Percentiles rank a stretch among this genome's conserved stretches.
These are phyloP conservation scores for Callipepla californica DNA, from an alignment of 2,113 vertebrate species.

Conservation along the genomic window DNA sequence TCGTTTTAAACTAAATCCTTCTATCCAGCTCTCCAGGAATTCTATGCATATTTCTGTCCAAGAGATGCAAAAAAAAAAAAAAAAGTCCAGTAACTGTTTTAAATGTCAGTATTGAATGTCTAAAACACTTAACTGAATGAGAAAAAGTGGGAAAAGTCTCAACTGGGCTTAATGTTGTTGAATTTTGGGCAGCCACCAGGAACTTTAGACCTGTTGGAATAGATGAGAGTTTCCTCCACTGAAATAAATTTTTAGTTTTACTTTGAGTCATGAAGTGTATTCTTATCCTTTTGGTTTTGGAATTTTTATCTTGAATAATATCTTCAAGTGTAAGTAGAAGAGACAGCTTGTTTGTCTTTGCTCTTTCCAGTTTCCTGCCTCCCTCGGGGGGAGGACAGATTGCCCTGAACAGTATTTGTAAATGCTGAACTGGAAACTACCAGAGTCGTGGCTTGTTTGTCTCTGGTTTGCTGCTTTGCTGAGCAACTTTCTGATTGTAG, in stretches of 20 bases:
- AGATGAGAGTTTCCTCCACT: neutral
- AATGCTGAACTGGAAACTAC: neutral
- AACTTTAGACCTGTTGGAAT: neutral
- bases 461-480: neutral
- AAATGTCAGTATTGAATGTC: neutral
- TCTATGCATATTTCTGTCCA: neutral
- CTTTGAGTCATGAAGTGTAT: neutral
- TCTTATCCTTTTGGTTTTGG: neutral
- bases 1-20: neutral
- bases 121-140: conserved; percentile 16
- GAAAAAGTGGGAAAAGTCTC: neutral
- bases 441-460: fast-evolving
- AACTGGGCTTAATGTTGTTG: neutral
- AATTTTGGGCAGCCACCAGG: neutral
- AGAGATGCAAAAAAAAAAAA: neutral
- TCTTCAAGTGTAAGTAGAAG: neutral
- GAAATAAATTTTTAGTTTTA: neutral
- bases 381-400: neutral
- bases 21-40: neutral
- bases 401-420: neutral
- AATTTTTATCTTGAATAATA: neutral
- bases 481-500: neutral
- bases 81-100: neutral
- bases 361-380: neutral
- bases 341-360: neutral